phyloP scores from a whole-genome alignment of 2,888 invertebrate species.

The Gastrophysa polygoni region DNA sequence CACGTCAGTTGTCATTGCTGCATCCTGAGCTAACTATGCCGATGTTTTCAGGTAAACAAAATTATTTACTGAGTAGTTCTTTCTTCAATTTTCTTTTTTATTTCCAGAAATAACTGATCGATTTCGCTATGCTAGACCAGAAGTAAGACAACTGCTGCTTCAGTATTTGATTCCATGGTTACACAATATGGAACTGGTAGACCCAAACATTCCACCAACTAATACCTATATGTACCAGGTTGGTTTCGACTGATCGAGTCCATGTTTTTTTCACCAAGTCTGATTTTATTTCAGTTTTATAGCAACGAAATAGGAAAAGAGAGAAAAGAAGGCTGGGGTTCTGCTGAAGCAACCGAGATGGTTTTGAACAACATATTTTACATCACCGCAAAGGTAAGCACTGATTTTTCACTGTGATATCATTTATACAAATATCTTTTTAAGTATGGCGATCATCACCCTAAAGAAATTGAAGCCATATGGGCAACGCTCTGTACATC shows the following conservation, averaged over 20 bases:
- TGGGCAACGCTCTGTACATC: slow-evolving; percentile 96
- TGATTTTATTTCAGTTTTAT: slow-evolving; percentile 56
- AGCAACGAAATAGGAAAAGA: slow-evolving; percentile 62
- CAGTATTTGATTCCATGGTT: slow-evolving; percentile 97
- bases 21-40: slow-evolving; percentile 99
- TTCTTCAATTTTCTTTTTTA: slow-evolving; percentile 23
- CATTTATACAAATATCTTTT: slow-evolving; percentile 27
- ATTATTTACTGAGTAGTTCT: not conserved
- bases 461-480: slow-evolving; percentile 92
- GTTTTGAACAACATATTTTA: slow-evolving; percentile 98
- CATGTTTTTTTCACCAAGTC: too few relatives aligned
- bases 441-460: slow-evolving; percentile 94
- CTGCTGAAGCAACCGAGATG: slow-evolving; percentile 99
- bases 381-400: slow-evolving; percentile 88
- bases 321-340: slow-evolving; percentile 94
- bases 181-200: slow-evolving; percentile 97
- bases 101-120: slow-evolving; percentile 92
- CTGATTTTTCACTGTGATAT: not conserved
- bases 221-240: slow-evolving; percentile 82
- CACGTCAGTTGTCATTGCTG: slow-evolving; percentile 88
- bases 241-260: slow-evolving; percentile 34
- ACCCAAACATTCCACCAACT: slow-evolving; percentile 93
- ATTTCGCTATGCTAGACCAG: slow-evolving; percentile 93
- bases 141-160: slow-evolving; percentile 88
- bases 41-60: slow-evolving; percentile 89